Evolutionary conservation across 2,113 vertebrate species (phyloP), one percentile per base, ranked within the genome.

Genomic region (Anoplopoma fimbria): DNA sequence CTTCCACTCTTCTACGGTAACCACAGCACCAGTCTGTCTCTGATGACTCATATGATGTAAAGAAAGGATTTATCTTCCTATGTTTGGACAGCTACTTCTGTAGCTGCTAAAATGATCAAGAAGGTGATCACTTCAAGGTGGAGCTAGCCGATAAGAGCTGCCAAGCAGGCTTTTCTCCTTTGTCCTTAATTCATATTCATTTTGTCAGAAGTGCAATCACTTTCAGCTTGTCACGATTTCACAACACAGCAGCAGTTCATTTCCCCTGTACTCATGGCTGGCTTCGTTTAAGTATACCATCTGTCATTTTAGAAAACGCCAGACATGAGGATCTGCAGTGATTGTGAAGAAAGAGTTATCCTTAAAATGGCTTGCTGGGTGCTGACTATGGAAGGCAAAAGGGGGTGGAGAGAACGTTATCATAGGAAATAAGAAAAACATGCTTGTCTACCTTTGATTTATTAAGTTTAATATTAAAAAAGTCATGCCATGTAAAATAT

Each of bases 211-310:
- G 84, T 73, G 8, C 60, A 65, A 80, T 58, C 49, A 55, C 23
- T 65, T 47, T 25, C 33, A 73, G 23, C 27, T 34, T 64, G 69
- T 68, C 33, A n/a, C 23, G n/a, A 31, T 47, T 67, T 85, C 21
- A 49, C 2, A 2, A 25, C 14, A 4, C 63, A 67, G 64, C n/a
- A 67, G 38, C 29, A 58, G 67, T 61, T 64, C 14, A 78, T 75
- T 75, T 67, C 75, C 34, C 60, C 51, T 36, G 34, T 47, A 19
- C 57, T 71, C 57, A 53, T 62, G 58, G 34, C 34, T 64, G 68
- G 14, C 42, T 72, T 63, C 36, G 31, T 68, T 75, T 47, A 72
- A 61, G 29, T 64, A 79, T 38, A 70, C 57, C 23, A 51, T 87
- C 31, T 53, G 69, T 82, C 47, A 72, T 76, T 57, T 84, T 34